These are phyloP conservation scores for Phocoena phocoena DNA, from an alignment of 2,113 vertebrate species.

Conservation along the genomic window DNA sequence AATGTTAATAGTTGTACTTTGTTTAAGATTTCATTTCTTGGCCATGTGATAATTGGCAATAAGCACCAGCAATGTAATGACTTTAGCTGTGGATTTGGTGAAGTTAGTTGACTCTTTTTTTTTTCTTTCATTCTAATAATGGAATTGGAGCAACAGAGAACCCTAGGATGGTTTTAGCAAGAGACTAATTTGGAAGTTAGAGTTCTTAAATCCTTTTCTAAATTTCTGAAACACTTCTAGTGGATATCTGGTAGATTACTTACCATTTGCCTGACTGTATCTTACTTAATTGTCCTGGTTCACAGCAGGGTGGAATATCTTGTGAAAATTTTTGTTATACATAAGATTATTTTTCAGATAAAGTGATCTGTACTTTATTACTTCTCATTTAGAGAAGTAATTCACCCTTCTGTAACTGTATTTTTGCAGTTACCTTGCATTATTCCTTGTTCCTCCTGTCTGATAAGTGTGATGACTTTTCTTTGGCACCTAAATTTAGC, in stretches of 20 bases:
- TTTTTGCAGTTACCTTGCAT: slow-evolving; percentile 47
- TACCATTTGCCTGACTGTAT: slow-evolving; percentile 43
- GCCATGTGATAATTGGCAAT: slow-evolving; percentile 43
- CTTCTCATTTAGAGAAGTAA: slow-evolving; percentile 21
- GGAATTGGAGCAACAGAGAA: not conserved
- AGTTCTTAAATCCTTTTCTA: slow-evolving; percentile 41
- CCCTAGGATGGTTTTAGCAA: not conserved
- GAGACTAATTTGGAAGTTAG: slow-evolving; percentile 16
- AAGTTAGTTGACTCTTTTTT: slow-evolving; percentile 4
- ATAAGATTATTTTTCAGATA: slow-evolving; percentile 26
- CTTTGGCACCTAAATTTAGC: slow-evolving; percentile 55
- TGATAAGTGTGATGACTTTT: slow-evolving; percentile 58
- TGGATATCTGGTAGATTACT: slow-evolving; percentile 14
- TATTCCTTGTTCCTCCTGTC: slow-evolving; percentile 40
- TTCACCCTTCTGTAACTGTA: slow-evolving; percentile 11
- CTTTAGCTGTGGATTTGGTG: slow-evolving; percentile 2
- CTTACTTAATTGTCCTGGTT: slow-evolving; percentile 45
- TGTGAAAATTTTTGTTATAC: slow-evolving; percentile 34
- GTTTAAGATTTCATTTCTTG: slow-evolving; percentile 59
- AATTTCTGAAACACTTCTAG: slow-evolving; percentile 29
- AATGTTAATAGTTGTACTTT: slow-evolving; percentile 53
- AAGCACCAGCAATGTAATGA: slow-evolving; percentile 31
- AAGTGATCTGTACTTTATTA: not conserved
- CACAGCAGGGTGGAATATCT: not conserved
- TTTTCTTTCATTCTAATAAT: not conserved